These are phyloP conservation scores for Ligdia adustata DNA, from an alignment of 2,888 invertebrate species.

Conservation along the genomic window DNA sequence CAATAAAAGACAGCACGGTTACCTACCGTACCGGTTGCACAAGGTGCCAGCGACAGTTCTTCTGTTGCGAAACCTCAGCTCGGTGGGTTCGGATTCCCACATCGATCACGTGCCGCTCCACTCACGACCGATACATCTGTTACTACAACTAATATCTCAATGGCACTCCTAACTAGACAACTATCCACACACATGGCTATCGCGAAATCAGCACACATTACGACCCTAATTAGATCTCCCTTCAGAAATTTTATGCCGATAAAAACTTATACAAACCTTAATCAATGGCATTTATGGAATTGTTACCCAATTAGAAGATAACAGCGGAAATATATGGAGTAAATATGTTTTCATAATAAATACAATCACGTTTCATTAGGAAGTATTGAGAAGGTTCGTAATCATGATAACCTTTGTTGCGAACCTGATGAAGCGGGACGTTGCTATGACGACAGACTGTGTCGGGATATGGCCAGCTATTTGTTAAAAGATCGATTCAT, in stretches of 20 bases:
- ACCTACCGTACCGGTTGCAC: slow-evolving; percentile 53
- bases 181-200: background rate
- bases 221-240: slow-evolving; percentile 1
- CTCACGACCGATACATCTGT: slow-evolving; percentile 38
- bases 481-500: slow-evolving; percentile 11
- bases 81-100: slow-evolving; percentile 48
- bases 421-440: slow-evolving; percentile 6
- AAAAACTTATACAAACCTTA: background rate
- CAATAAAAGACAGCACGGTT: slow-evolving; percentile 48
- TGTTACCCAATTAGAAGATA: slow-evolving; percentile 32
- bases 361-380: slow-evolving; percentile 23
- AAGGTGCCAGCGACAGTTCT: slow-evolving; percentile 58
- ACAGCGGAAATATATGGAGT: slow-evolving; percentile 20
- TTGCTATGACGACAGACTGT: slow-evolving; percentile 13
- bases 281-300: slow-evolving; percentile 6
- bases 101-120: slow-evolving; percentile 57
- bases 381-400: slow-evolving; percentile 24
- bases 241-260: background rate
- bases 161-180: background rate
- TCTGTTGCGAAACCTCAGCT: slow-evolving; percentile 57
- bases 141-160: slow-evolving; percentile 10
- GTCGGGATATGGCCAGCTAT: slow-evolving; percentile 2
- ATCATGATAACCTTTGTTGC: slow-evolving; percentile 18
- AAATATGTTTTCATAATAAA: slow-evolving; percentile 24
- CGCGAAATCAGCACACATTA: slow-evolving; percentile 3